These are phyloP conservation scores for Rutpela maculata DNA, from an alignment of 2,888 invertebrate species.

Conservation along the genomic window DNA sequence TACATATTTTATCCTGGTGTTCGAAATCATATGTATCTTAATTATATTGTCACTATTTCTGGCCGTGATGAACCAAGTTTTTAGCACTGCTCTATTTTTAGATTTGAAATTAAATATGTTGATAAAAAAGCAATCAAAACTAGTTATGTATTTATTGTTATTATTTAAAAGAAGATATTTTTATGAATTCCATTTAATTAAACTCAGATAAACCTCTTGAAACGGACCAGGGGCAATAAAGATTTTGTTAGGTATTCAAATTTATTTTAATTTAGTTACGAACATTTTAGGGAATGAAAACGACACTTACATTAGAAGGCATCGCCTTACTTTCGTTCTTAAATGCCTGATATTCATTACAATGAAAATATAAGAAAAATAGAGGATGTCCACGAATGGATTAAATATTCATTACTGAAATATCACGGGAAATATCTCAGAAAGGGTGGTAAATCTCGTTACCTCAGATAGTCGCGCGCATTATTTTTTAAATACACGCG, in stretches of 20 bases:
- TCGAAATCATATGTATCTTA: not conserved
- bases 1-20: no score
- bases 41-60: not conserved
- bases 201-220: not conserved
- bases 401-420: no score
- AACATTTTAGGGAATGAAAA: conserved; percentile 9
- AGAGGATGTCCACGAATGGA: no score
- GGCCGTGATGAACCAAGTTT: not conserved
- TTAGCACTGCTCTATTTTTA: not conserved
- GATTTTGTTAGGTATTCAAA: conserved; percentile 14
- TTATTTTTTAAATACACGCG: no score
- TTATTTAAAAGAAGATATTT: not conserved
- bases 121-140: not conserved
- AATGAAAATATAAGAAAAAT: no score
- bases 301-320: not conserved
- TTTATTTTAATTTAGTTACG: conserved; percentile 8
- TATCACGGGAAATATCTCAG: no score
- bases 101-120: not conserved
- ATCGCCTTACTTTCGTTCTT: not conserved
- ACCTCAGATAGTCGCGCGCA: no score
- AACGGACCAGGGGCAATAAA: conserved; percentile 4
- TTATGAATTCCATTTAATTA: conserved; percentile 16
- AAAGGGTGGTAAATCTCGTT: no score
- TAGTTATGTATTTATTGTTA: not conserved
- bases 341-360: not conserved